phyloP scores from a whole-genome alignment of 2,113 vertebrate genomes.

The Arizona elegans region DNA sequence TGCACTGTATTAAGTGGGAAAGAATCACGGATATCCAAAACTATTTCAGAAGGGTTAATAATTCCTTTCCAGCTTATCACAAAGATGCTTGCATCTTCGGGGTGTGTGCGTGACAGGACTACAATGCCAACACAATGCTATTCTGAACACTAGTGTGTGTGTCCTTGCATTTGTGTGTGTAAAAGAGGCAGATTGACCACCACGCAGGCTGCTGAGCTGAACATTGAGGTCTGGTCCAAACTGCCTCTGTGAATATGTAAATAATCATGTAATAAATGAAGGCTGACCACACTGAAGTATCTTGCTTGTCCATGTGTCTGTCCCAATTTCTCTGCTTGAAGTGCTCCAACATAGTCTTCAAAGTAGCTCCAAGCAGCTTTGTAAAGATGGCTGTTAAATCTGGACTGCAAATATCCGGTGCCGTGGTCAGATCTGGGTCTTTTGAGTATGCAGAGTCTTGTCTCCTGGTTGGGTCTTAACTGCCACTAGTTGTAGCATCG shows the following conservation, averaged over 20 bases:
- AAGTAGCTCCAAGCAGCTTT: not conserved
- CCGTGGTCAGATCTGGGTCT: not conserved
- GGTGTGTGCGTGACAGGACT: not conserved
- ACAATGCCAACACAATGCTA: not conserved
- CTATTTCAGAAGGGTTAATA: not conserved
- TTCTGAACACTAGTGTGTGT: not conserved
- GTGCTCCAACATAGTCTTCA: not conserved
- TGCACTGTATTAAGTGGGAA: not conserved
- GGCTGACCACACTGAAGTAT: not conserved
- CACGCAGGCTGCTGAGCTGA: not conserved
- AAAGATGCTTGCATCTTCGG: not conserved
- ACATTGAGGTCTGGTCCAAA: not conserved
- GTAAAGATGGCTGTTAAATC: not conserved
- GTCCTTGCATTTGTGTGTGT: not conserved
- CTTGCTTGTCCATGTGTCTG: too few relatives aligned
- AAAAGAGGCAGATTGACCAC: not conserved
- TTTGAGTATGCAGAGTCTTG: too few relatives aligned
- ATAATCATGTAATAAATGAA: constrained; percentile 5
- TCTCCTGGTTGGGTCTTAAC: not conserved
- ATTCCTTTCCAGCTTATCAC: not conserved
- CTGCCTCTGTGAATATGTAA: not conserved
- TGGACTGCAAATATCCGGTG: not conserved
- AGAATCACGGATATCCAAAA: not conserved
- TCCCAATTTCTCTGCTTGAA: not conserved
- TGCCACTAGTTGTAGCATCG: not conserved